A percentile compares a stretch with the other conserved stretches of the same genome.
These are phyloP conservation scores for Sardinella longiceps DNA, from an alignment of 2,797 vertebrate species.

Conservation along the genomic window DNA sequence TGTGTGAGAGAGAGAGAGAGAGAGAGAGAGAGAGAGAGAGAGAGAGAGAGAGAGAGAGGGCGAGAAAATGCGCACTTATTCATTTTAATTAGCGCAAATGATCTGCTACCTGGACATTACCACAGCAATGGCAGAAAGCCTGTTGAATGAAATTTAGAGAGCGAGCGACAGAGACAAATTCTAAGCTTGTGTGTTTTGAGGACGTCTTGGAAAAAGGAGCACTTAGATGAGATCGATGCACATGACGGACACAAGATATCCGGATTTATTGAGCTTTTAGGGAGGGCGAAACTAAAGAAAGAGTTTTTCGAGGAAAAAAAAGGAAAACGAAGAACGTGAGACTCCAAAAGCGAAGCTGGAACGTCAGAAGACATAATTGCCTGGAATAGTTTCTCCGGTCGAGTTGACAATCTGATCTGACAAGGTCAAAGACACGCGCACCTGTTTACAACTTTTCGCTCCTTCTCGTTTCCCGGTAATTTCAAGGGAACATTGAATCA, in stretches of 20 bases:
- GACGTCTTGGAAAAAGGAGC: not conserved
- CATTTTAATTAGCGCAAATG: not conserved
- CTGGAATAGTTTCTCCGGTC: not conserved
- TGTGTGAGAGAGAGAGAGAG: too few relatives aligned
- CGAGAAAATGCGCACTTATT: not conserved
- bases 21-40: too few relatives aligned
- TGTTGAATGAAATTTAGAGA: not conserved
- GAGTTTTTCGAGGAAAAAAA: not conserved
- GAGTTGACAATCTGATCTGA: not conserved
- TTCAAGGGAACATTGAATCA: not conserved
- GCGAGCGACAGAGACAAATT: not conserved
- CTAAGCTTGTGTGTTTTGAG: slow-evolving; percentile 15
- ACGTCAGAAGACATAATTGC: not conserved
- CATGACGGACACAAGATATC: not conserved
- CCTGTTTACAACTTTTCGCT: not conserved
- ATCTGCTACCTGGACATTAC: not conserved
- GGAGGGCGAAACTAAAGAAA: not conserved
- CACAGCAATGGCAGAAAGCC: not conserved
- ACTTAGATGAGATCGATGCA: slow-evolving; percentile 14
- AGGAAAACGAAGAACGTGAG: too few relatives aligned
- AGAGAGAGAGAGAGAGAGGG: not conserved
- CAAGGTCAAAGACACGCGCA: not conserved
- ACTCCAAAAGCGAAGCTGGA: not conserved
- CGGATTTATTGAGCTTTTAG: slow-evolving; percentile 35
- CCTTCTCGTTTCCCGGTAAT: slow-evolving; percentile 4